Evolutionary conservation across 2,113 vertebrate species (phyloP), one percentile per base, ranked within the genome.

Genomic region (Grammatotria lemairii): DNA sequence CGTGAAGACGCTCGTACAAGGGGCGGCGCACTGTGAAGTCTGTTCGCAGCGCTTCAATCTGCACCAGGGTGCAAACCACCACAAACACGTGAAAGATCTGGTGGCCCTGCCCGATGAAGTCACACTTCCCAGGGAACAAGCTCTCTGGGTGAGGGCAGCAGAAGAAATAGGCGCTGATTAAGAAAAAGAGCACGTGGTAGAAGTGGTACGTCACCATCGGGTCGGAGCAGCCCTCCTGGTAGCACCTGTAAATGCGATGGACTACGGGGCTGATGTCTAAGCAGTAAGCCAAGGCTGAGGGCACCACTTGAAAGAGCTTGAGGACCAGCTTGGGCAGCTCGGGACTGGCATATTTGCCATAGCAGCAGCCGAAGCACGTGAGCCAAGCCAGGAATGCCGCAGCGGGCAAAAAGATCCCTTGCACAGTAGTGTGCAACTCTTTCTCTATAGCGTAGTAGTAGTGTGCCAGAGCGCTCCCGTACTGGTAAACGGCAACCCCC

Each of bases 191-290:
- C 88, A 99, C 96, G 55, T 99, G 98, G 94, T 97, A 97, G 57
- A 97, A 93, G 92, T 99, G 98, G 87, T 98, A 98, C 11, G 95
- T 85, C 40, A 99, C 96, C 1, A 97, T 97, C 0, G 95, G 96
- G 92, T 99, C 98, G 0, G 93, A 90, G 6, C 17, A 91, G 12
- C 86, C 90, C 0, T 93, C 93, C 89, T 91, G 93, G 91, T 96
- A 95, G 81, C 96, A 96, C 2, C 93, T 91, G 92, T 96, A 95
- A 94, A 99, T 97, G 90, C 98, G 98, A 58, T 99, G 98, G 0
- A 97, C 60, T 81, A 99, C 98, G 0, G 98, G 98, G 94, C 98
- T 99, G 93, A 99, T 99, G 96, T 99, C 98, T 94, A 99, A 95
- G 6, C 95, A 87, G 14, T 99, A 99, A 2, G 98, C 98, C 95